phyloP scores from a whole-genome alignment of 2,888 invertebrate species.

The Pristionchus arcanus region DNA sequence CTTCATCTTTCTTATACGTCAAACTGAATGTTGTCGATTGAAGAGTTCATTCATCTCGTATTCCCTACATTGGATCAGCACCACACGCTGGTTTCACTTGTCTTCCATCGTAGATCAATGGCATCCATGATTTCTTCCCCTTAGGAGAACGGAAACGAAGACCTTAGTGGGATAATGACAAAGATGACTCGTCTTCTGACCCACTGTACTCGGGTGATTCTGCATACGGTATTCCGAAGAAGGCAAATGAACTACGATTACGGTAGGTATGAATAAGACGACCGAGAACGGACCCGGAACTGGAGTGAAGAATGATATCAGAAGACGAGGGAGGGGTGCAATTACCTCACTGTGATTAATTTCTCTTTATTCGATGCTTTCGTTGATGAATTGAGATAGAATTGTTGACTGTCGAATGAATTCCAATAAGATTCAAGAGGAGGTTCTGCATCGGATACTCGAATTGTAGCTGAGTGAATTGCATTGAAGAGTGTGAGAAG shows the following conservation, averaged over 20 bases:
- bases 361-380: background rate
- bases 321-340: background rate
- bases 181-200: background rate
- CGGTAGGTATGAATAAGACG: slow-evolving; percentile 31
- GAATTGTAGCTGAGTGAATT: background rate
- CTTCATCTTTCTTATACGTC: slow-evolving; percentile 49
- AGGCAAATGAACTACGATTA: slow-evolving; percentile 37
- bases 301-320: background rate
- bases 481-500: background rate
- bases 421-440: slow-evolving; percentile 2
- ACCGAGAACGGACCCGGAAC: slow-evolving; percentile 2
- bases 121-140: background rate
- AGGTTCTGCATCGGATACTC: slow-evolving; percentile 31
- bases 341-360: background rate
- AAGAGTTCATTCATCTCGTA: background rate
- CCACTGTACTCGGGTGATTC: slow-evolving; percentile 42
- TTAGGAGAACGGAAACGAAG: slow-evolving; percentile 27
- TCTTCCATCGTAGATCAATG: slow-evolving; percentile 28
- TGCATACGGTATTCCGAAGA: slow-evolving; percentile 50
- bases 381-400: background rate
- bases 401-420: slow-evolving; percentile 18
- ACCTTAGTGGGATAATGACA: background rate
- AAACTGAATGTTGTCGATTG: slow-evolving; percentile 19
- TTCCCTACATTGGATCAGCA: slow-evolving; percentile 45
- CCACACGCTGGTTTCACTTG: slow-evolving; percentile 40